Evolutionary conservation across 2,113 vertebrate species (phyloP), one percentile per base, ranked within the genome.

Genomic region (Pongo pygmaeus): DNA sequence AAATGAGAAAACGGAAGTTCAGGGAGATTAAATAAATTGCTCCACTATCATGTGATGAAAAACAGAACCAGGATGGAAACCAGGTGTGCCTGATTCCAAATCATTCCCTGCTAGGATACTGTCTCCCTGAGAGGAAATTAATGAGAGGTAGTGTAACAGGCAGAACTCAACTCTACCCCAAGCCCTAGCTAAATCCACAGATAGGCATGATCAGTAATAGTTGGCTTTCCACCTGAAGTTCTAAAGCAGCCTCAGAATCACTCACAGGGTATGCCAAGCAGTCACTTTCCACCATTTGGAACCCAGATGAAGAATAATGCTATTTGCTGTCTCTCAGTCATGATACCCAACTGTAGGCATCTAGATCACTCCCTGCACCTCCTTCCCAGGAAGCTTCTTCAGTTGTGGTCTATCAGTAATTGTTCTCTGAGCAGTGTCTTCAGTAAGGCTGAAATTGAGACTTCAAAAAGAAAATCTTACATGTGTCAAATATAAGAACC

Each of bases 401-500:
- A 0, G 2, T n/a, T 46, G 23, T 59, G 46, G 17, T 69, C 85
- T 85, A 0, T 8, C 10, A 4, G n/a, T 61, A n/a, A 40, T 46
- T 84, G 40, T 57, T 69, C 52, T 50, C 72, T 38, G 55, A 86
- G 35, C 14, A 32, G 10, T n/a, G 8, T 81, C 89, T 72, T 50
- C 48, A 69, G 5, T 6, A 27, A 50, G 22, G 25, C 35, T 91
- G 77, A 70, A 78, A 46, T 25, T 2, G 23, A 95, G 72, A 38
- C 59, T 91, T 85, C n/a, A 80, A 87, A 43, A 92, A 8, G 35
- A 70, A 50, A 30, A 2, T 38, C 35, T 38, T 64, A 20, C 25
- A 48, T 2, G 2, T 95, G 92, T 97, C 95, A 96, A 92, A 69
- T 18, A 84, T 40, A 84, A 87, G 59, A 79, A 93, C 91, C 43